Evolutionary conservation across 1,140 invertebrate species (phyloP).

Genomic region (Medauroidea extradentata): DNA sequence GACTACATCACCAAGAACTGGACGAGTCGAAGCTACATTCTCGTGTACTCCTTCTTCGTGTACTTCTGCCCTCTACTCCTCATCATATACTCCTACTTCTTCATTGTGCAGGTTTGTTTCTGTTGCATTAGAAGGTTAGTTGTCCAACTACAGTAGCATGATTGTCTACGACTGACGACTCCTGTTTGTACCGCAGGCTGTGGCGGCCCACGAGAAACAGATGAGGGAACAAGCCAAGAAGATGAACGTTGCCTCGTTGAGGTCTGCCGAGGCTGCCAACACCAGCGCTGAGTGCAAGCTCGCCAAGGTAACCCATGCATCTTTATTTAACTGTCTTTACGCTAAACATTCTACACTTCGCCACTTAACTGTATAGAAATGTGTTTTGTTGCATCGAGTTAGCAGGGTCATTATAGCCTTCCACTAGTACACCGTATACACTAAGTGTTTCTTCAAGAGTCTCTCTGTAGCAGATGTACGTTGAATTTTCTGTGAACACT

Average conservation of each 20-base stretch:
- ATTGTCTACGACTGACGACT: too few relatives aligned
- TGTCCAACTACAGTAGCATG: too few relatives aligned
- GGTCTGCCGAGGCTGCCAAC: slow-evolving; percentile 60
- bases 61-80: slow-evolving; percentile 60
- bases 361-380: too few relatives aligned
- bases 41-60: slow-evolving; percentile 57
- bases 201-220: slow-evolving; percentile 71
- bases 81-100: slow-evolving; percentile 68
- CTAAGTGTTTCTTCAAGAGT: too few relatives aligned
- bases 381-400: too few relatives aligned
- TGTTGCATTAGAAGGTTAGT: too few relatives aligned
- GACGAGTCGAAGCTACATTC: slow-evolving; percentile 58
- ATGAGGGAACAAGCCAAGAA: slow-evolving; percentile 82
- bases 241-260: slow-evolving; percentile 76
- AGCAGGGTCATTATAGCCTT: too few relatives aligned
- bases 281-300: slow-evolving; percentile 70
- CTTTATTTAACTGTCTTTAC: too few relatives aligned
- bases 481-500: too few relatives aligned
- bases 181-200: slow-evolving; percentile 53
- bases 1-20: slow-evolving; percentile 66
- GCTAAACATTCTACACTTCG: not conserved
- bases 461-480: too few relatives aligned
- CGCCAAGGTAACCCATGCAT: slow-evolving; percentile 62
- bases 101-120: slow-evolving; percentile 56
- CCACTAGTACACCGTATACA: too few relatives aligned